Base-by-base conservation (phyloP, 2,797 vertebrate species). In the Ispidina lecontei region DNA sequence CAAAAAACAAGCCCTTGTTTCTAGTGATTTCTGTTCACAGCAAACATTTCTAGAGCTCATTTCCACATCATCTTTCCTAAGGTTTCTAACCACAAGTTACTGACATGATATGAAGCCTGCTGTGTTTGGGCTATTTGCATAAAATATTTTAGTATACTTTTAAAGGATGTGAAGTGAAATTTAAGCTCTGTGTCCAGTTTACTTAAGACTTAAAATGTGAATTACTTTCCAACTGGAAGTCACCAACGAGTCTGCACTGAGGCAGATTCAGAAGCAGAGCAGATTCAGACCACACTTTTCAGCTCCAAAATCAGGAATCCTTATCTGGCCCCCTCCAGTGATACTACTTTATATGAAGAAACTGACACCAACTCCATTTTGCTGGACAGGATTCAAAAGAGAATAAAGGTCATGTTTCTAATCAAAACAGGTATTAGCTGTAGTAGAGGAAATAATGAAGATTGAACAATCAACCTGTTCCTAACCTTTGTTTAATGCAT, bases 221-320 rank as follows among this genome's bases (percentile, higher is more conserved):
- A 62, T 33, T 33, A 37, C 41, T 69, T 89, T 79, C 73, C 84
- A 83, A 51, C 10, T 46, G 12, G 47, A 76, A 72, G 64, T 83
- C 81, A 63, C 49, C 41, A 68, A 54, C 59, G 20, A 14, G 43
- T 59, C 59, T 75, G 64, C 69, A 35, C 59, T 6, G 44, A 49
- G 54, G 44, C 64, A 22, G 37, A 37, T 13, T 37, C 37, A 37
- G 37, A 94, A 94, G 95, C 49, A 95, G 33, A 96, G 88, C 49
- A 71, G 92, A 91, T 83, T 91, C 75, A 75, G 84, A 87, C 68
- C 84, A 85, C 63, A 13, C 56, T 91, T 39, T 14, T 39, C 37
- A 39, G 37, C 37, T 39, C 37, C 37, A 39, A 39, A 39, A 39
- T 39, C 16, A 52, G 47, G 17, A 78, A 70, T 55, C 35, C 33